Evolutionary conservation across 2,113 vertebrate species (phyloP).

Genomic region (rat (Rattus norvegicus)): GRCr8 NC_086025.1:50287501-50288000

Average conservation of each 20-base stretch:
- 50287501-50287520: not conserved
- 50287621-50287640: not conserved
- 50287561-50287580: conserved; percentile 12
- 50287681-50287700: conserved; percentile 16
- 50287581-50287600: not conserved
- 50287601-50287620: not conserved
- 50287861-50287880: not conserved
- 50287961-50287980: not conserved
- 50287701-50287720: not conserved
- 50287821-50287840: too few relatives aligned
- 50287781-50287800: not conserved
- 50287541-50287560: not conserved
- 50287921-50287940: accelerated
- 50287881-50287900: too few relatives aligned
- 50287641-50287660: not conserved
- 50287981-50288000: not conserved
- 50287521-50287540: not conserved
- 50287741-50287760: not conserved
- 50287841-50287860: not conserved
- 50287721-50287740: not conserved
- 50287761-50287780: not conserved
- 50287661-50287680: not conserved
- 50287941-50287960: too few relatives aligned
- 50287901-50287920: too few relatives aligned
- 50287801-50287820: not conserved